Evolutionary conservation across 2,113 vertebrate genomes (phyloP), one percentile per base, ranked within the genome.

Genomic region (Oreotrochilus melanogaster): DNA sequence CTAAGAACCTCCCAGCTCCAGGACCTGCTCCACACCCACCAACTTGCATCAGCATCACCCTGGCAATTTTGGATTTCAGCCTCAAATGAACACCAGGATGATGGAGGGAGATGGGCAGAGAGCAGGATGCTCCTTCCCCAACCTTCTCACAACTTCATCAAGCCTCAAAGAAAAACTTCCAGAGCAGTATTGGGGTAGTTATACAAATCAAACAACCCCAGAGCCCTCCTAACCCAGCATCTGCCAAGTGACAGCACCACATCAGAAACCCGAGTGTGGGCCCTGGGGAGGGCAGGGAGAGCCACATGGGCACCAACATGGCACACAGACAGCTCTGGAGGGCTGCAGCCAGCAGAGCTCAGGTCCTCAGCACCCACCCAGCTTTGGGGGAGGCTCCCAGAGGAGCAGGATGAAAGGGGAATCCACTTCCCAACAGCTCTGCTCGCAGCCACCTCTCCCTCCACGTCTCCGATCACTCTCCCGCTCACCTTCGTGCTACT

Each of bases 381-480:
- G 86, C 71, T 78, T 60, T 11, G 30, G 54, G 18, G 45, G 50
- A n/a, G 56, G 21, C 91, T 79, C 71, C 0, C 0, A 70, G 28
- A 58, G 33, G 25, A 90, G 60, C 56, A 25, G 67, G 66, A 61
- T 18, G 31, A 73, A 94, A 43, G 0, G 0, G 33, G 25, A 88
- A 79, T 8, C 22, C 2, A 0, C 17, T 91, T 72, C 70, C 80
- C 60, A 42, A 18, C n/a, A 5, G 28, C 89, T 42, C 74, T 11
- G 14, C 69, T 48, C 2, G 0, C 39, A 74, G 89, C 65, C 0
- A 0, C 50, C 50, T 58, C n/a, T 43, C 25, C 57, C 73, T 61
- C 28, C 2, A 0, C 4, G 0, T 14, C 62, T 71, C 7, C 0
- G 16, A 30, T 10, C 5, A 0, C 66, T 33, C 73, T 43, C 47